Evolutionary conservation across 2,113 vertebrate genomes (phyloP), one percentile per base, ranked within the genome.

Genomic region (Marcusenius ussheri): DNA sequence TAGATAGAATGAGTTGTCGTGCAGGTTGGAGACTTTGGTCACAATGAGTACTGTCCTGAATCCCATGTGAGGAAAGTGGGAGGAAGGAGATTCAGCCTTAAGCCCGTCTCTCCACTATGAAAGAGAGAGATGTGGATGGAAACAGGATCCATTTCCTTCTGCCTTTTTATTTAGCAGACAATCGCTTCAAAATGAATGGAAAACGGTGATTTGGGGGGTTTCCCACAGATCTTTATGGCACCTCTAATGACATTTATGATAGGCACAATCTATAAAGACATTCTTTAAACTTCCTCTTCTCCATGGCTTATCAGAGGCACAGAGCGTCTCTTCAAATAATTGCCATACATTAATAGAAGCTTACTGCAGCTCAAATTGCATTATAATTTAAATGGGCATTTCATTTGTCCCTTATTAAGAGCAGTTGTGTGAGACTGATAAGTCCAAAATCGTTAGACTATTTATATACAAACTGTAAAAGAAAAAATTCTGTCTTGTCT

Each of bases 1-100:
- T 80, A 35, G 31, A 77, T 35, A 42, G 74, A 17, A 5, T 42
- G 35, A 19, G 13, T 42, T 42, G 27, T 50, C 46, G 24, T 45
- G 21, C 39, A 24, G 94, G 93, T 90, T 91, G 91, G 92, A 91
- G 94, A 93, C 94, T 93, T 93, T 92, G 93, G 95, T 93, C 92
- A 92, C 93, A 95, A 95, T 95, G 94, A 92, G 89, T 80, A 21
- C 89, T 62, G 90, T 87, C 88, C 93, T 47, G 92, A 93, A 94
- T 94, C 91, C 83, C 91, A 21, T 58, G 87, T 83, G 0, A 51
- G 39, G 45, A 90, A 83, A 92, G 42, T 27, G 90, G 92, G 89
- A 88, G 93, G 88, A 83, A 56, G 31, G n/a, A 13, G n/a, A 70
- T 92, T 91, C 91, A 91, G 92, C 93, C 92, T 91, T 91, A 90